Conservation (phyloP, 2,113 vertebrate species). For the Cathartes aura region DNA sequence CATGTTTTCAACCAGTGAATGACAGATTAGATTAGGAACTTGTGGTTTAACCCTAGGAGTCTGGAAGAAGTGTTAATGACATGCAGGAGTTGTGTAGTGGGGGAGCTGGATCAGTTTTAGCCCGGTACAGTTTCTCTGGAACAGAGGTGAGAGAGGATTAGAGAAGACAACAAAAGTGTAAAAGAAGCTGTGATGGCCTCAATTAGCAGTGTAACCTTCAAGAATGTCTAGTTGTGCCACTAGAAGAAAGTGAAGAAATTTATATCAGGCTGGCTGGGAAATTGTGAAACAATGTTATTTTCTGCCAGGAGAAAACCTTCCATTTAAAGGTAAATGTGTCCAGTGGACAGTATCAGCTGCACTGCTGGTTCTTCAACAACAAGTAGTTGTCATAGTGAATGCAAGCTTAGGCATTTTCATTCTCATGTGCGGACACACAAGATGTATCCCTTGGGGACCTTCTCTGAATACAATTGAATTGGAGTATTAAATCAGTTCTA, state of each 20-base stretch:
- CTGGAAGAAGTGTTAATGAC: conserved; percentile 37
- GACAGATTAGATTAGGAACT: conserved; percentile 5
- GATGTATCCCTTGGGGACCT: not conserved
- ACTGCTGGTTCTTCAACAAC: not conserved
- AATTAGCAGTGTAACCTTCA: conserved; percentile 41
- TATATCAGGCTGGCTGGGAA: not conserved
- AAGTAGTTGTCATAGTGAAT: not conserved
- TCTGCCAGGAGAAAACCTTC: not conserved
- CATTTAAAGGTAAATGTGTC: not conserved
- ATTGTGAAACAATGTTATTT: not conserved
- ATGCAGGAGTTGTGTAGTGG: not conserved
- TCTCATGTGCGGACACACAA: not conserved
- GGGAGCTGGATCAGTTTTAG: not conserved
- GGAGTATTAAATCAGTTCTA: not conserved
- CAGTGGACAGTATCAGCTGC: not conserved
- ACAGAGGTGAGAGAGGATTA: not conserved
- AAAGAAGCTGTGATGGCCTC: conserved; percentile 11
- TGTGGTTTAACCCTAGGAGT: not conserved
- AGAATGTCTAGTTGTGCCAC: not conserved
- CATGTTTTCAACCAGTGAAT: not conserved
- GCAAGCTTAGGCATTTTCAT: not conserved
- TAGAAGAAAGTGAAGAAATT: not conserved
- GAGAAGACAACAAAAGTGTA: not conserved
- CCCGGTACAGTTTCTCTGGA: not conserved
- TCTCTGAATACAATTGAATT: not conserved